Evolutionary conservation across 2,888 invertebrate species (phyloP).

Genomic region (Taphrorychus bicolor): DNA sequence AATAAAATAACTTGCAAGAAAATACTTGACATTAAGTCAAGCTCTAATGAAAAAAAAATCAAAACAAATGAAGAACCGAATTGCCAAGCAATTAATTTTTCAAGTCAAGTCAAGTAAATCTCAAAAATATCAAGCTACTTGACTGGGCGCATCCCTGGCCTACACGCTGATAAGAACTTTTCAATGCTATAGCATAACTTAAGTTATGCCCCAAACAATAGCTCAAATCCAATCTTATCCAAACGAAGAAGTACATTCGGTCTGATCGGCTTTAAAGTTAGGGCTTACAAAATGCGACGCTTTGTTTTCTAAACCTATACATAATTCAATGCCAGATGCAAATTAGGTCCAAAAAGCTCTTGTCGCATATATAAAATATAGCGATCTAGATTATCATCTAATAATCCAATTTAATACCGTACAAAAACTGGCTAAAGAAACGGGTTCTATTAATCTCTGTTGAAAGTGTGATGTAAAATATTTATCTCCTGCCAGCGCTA

Average conservation of each 20-base stretch:
- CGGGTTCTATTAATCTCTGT: constrained; percentile 12
- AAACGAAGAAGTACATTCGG: background rate
- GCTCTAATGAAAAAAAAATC: no score
- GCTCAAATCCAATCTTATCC: background rate
- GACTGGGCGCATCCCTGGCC: no score
- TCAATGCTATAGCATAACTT: no score
- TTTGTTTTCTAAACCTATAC: constrained; percentile 2
- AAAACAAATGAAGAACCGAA: no score
- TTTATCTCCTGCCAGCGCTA: constrained; percentile 4
- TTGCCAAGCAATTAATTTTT: no score
- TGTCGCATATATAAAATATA: background rate
- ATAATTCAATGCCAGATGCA: constrained; percentile 13
- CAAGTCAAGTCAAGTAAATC: no score
- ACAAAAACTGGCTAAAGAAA: constrained; percentile 5
- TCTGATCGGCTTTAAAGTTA: background rate
- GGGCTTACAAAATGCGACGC: background rate
- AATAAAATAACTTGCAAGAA: no score
- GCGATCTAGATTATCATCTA: background rate
- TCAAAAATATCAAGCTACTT: no score
- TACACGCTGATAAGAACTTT: no score
- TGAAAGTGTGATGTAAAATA: constrained; percentile 12
- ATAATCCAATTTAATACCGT: constrained; percentile 7
- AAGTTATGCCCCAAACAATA: background rate
- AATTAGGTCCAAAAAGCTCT: background rate
- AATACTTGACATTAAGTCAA: no score